Percentiles rank a stretch among this genome's conserved stretches.
These are phyloP conservation scores for Enhydra lutris DNA, from an alignment of 2,113 vertebrate species.

Conservation along the genomic window DNA sequence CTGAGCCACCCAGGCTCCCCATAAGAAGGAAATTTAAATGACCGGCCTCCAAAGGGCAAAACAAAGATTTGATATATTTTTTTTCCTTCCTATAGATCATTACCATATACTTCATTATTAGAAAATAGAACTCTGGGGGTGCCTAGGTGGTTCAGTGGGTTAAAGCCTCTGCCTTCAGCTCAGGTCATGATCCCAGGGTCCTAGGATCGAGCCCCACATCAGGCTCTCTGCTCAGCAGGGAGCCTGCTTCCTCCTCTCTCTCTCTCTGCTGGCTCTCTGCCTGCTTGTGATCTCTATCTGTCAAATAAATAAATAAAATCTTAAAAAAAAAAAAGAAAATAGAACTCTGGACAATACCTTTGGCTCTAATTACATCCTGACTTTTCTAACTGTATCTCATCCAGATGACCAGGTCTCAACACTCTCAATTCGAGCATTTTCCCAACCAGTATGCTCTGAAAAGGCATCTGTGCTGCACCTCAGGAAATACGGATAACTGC, in stretches of 20 bases:
- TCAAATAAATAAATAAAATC: no score
- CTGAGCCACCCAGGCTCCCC: not conserved
- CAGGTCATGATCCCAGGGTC: no score
- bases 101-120: not conserved
- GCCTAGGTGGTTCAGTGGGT: no score
- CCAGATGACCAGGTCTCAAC: not conserved
- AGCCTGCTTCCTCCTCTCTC: no score
- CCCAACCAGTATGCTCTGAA: not conserved
- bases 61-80: not conserved
- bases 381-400: slow-evolving; percentile 8
- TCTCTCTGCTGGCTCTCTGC: no score
- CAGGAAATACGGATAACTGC: not conserved
- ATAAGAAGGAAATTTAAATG: not conserved
- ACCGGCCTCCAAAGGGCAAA: slow-evolving; percentile 16
- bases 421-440: not conserved
- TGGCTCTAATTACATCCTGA: slow-evolving; percentile 13
- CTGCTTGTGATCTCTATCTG: no score
- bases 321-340: not conserved
- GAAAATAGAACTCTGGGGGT: not conserved
- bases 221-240: no score
- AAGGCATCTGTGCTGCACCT: not conserved
- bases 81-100: not conserved
- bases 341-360: slow-evolving; percentile 24
- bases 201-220: no score
- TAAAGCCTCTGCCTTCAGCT: no score